These are phyloP conservation scores for Perca schrenkii DNA, from an alignment of 2,113 vertebrate genomes.

Conservation along the genomic window DNA sequence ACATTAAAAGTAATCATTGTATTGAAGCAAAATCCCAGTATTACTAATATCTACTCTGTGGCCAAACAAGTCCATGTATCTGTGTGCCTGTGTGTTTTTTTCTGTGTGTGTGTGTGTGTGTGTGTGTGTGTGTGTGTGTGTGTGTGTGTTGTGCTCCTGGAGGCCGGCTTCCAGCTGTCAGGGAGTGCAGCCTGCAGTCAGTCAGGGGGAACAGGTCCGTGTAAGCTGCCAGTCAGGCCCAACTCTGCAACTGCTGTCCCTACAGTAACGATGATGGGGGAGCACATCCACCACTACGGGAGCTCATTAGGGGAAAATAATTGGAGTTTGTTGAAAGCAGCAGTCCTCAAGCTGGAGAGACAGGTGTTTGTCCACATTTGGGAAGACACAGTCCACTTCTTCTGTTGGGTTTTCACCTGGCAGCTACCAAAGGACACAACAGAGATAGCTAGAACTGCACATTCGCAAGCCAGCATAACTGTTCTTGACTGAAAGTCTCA, in stretches of 20 bases:
- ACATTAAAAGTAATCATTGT: slow-evolving; percentile 20
- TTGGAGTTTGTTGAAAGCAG: slow-evolving; percentile 80
- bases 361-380: slow-evolving; percentile 70
- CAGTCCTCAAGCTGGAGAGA: slow-evolving; percentile 54
- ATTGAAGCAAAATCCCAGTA: slow-evolving; percentile 22
- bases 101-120: neutral
- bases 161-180: slow-evolving; percentile 75
- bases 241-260: slow-evolving; percentile 69
- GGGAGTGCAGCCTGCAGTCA: slow-evolving; percentile 74
- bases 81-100: slow-evolving; percentile 23
- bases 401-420: slow-evolving; percentile 5
- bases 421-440: slow-evolving; percentile 1
- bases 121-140: slow-evolving; percentile 2
- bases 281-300: slow-evolving; percentile 66
- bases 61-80: slow-evolving; percentile 22
- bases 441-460: neutral
- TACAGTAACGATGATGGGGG: slow-evolving; percentile 78
- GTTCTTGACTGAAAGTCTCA: slow-evolving; percentile 10
- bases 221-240: slow-evolving; percentile 81
- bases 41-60: slow-evolving; percentile 7
- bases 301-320: slow-evolving; percentile 83
- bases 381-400: slow-evolving; percentile 33
- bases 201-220: slow-evolving; percentile 75
- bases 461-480: neutral
- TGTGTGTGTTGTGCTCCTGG: slow-evolving; percentile 44